Conservation (phyloP, 2,113 vertebrate species). For the Plecturocebus donacophilus region DNA sequence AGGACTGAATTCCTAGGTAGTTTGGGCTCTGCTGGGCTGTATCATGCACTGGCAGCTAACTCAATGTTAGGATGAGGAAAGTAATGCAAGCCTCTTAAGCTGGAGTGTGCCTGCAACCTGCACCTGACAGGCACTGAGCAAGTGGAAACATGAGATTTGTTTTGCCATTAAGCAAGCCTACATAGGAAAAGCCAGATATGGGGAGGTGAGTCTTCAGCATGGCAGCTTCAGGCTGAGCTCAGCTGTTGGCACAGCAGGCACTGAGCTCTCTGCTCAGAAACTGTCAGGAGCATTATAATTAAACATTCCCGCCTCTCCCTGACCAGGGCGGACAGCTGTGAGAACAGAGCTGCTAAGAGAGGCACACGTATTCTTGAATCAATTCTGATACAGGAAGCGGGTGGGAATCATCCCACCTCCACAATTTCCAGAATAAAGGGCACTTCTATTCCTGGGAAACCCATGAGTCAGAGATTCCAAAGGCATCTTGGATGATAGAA, state of each 20-base stretch:
- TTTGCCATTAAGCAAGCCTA: slow-evolving; percentile 25
- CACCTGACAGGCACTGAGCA: neutral
- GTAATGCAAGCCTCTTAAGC: neutral
- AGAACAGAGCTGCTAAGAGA: slow-evolving; percentile 54
- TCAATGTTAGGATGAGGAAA: neutral
- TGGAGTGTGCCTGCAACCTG: neutral
- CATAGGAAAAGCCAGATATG: slow-evolving; percentile 35
- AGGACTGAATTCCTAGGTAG: neutral
- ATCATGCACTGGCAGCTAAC: neutral
- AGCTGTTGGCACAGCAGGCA: slow-evolving; percentile 79
- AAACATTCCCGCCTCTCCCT: slow-evolving; percentile 70
- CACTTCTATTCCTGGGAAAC: slow-evolving; percentile 58
- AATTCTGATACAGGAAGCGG: slow-evolving; percentile 54
- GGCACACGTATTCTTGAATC: slow-evolving; percentile 45
- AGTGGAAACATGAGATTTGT: slow-evolving; percentile 25
- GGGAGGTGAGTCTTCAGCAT: slow-evolving; percentile 73
- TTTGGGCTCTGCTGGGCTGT: neutral
- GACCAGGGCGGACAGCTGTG: slow-evolving; percentile 78
- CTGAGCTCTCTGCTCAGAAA: slow-evolving; percentile 66
- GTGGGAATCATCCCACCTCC: slow-evolving; percentile 55
- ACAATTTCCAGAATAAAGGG: slow-evolving; percentile 66
- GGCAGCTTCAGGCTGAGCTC: slow-evolving; percentile 77
- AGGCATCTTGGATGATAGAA: slow-evolving; percentile 43
- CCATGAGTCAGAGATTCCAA: slow-evolving; percentile 37
- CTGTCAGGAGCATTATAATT: slow-evolving; percentile 81